A percentile compares a stretch with the other conserved stretches of the same genome.
Evolutionary conservation across 2,888 invertebrate species (phyloP).

Genomic region (Parasteatoda lunata): DNA sequence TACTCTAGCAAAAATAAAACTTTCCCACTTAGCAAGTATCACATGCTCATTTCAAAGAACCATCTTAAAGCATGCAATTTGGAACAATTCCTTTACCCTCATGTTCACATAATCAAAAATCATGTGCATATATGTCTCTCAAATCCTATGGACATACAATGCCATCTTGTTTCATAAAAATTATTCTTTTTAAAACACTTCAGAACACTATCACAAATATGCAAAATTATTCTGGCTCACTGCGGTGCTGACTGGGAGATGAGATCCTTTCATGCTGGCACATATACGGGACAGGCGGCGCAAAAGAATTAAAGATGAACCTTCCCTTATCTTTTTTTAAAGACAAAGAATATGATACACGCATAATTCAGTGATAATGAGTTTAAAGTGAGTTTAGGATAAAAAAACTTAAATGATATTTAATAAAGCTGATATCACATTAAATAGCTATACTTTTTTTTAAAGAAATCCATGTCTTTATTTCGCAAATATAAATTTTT

Average conservation of each 20-base stretch:
- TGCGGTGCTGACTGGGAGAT: background rate
- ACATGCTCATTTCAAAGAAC: background rate
- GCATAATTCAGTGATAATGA: too few species aligned
- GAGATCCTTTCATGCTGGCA: background rate
- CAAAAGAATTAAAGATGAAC: background rate
- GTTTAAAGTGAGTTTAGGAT: too few species aligned
- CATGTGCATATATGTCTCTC: background rate
- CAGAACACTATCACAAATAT: background rate
- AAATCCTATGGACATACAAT: background rate
- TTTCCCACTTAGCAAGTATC: conserved; percentile 3
- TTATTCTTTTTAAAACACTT: background rate
- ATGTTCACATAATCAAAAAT: background rate
- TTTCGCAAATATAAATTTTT: too few species aligned
- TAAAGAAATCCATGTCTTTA: too few species aligned
- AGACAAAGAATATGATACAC: too few species aligned
- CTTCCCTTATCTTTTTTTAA: too few species aligned
- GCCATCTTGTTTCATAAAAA: background rate
- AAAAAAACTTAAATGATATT: too few species aligned
- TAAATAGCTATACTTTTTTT: too few species aligned
- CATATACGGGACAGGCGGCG: background rate
- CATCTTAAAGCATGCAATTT: background rate
- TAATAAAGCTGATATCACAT: too few species aligned
- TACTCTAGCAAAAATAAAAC: background rate
- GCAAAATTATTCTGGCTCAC: background rate
- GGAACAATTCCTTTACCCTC: background rate